Evolutionary conservation across 2,797 vertebrate genomes (phyloP).

Genomic region (Syngnathus rostellatus): DNA sequence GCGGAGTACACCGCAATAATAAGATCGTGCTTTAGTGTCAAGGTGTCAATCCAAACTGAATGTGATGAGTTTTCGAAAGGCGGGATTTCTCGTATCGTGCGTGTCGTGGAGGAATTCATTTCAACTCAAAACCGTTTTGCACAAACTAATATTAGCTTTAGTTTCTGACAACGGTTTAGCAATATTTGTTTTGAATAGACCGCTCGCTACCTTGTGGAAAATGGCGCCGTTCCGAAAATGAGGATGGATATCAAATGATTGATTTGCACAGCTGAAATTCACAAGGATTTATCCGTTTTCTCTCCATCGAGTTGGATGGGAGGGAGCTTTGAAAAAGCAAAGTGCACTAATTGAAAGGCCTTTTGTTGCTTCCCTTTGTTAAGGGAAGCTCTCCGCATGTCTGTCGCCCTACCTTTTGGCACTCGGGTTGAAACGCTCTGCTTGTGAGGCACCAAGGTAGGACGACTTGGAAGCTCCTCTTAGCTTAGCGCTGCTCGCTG

Average conservation of each 20-base stretch:
- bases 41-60: not conserved
- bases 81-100: too few species aligned
- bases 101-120: too few species aligned
- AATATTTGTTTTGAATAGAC: too few species aligned
- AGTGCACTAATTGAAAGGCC: constrained; percentile 13
- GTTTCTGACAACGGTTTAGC: too few species aligned
- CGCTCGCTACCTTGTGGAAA: too few species aligned
- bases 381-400: constrained; percentile 47
- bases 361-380: constrained; percentile 44
- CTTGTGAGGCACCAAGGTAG: constrained; percentile 32
- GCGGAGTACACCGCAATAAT: too few species aligned
- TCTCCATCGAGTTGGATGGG: not conserved
- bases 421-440: constrained; percentile 32
- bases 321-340: not conserved
- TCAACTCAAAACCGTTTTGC: too few species aligned
- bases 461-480: constrained; percentile 29
- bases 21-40: not conserved
- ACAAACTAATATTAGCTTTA: too few species aligned
- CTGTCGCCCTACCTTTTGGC: constrained; percentile 38
- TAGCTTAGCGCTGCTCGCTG: constrained; percentile 35
- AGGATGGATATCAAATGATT: not conserved
- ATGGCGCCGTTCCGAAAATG: too few species aligned
- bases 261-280: too few species aligned
- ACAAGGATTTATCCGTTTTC: not conserved
- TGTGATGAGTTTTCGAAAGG: not conserved